phyloP scores from a whole-genome alignment of 2,888 invertebrate genomes.

The Drosophila meridiana region DNA sequence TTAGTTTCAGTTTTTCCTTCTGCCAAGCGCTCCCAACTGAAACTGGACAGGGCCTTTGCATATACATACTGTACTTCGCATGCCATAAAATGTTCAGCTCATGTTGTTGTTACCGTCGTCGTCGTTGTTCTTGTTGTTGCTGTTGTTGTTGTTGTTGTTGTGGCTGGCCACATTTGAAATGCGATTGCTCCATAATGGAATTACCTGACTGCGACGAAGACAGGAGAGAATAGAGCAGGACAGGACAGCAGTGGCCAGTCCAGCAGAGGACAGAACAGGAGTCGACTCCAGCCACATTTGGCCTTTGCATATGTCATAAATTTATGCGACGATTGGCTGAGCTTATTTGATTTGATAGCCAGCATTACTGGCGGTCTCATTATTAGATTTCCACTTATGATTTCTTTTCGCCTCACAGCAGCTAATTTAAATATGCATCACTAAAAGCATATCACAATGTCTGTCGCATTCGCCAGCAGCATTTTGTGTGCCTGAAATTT shows the following conservation, averaged over 20 bases:
- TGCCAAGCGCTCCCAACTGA: conserved; percentile 23
- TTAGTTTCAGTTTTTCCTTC: conserved; percentile 72
- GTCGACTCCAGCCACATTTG: conserved; percentile 12
- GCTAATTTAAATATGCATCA: conserved; percentile 45
- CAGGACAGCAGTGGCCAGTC: not conserved
- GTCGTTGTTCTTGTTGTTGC: conserved; percentile 19
- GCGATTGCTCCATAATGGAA: conserved; percentile 67
- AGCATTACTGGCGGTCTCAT: conserved; percentile 34
- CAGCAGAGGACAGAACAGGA: conserved; percentile 5
- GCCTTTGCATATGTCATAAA: conserved; percentile 66
- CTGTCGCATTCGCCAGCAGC: conserved; percentile 1
- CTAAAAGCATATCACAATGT: conserved; percentile 44
- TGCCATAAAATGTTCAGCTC: conserved; percentile 25
- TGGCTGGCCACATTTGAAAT: conserved; percentile 47
- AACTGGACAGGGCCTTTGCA: conserved; percentile 27
- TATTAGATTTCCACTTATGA: conserved; percentile 63
- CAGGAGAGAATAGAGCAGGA: conserved; percentile 9
- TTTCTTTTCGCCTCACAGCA: conserved; percentile 42
- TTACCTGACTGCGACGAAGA: conserved; percentile 53
- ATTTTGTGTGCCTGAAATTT: conserved; percentile 43
- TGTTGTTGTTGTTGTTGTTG: conserved; percentile 17
- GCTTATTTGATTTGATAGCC: conserved; percentile 69
- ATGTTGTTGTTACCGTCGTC: conserved; percentile 17
- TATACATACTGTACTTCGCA: conserved; percentile 20
- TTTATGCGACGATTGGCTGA: conserved; percentile 73